phyloP scores from a whole-genome alignment of 2,113 vertebrate genomes.

The Nipponia nippon region DNA sequence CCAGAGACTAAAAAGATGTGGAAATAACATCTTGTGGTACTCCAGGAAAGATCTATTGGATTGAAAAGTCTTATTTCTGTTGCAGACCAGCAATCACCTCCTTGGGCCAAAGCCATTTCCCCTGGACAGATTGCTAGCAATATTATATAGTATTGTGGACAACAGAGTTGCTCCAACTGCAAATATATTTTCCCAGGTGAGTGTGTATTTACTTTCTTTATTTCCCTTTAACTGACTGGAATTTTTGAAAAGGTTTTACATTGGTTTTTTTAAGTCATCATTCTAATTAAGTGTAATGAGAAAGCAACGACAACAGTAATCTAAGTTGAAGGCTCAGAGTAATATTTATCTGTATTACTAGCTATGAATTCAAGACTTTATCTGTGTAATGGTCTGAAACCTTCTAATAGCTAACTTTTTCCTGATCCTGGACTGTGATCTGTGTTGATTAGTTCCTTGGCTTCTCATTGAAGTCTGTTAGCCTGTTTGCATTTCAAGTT shows the following conservation, averaged over 20 bases:
- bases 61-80: slow-evolving; percentile 11
- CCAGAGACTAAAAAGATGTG: neutral
- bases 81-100: slow-evolving; percentile 94
- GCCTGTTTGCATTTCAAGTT: neutral
- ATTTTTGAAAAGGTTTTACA: neutral
- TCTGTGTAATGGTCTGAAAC: neutral
- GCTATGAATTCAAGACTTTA: neutral
- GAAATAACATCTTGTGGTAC: neutral
- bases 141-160: slow-evolving; percentile 96
- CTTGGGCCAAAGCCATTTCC: slow-evolving; percentile 96
- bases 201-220: neutral
- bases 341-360: neutral
- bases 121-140: slow-evolving; percentile 91
- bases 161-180: slow-evolving; percentile 90
- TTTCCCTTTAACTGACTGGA: neutral
- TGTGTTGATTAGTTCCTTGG: neutral
- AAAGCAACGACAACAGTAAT: neutral
- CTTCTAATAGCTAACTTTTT: neutral
- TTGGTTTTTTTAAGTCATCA: neutral
- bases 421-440: neutral
- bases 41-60: neutral
- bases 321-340: neutral
- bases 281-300: neutral
- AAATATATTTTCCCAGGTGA: slow-evolving; percentile 93
- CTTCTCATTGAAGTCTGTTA: neutral